Base-by-base conservation (phyloP, 1,140 invertebrate species). In the Trigoniulus corallinus region DNA sequence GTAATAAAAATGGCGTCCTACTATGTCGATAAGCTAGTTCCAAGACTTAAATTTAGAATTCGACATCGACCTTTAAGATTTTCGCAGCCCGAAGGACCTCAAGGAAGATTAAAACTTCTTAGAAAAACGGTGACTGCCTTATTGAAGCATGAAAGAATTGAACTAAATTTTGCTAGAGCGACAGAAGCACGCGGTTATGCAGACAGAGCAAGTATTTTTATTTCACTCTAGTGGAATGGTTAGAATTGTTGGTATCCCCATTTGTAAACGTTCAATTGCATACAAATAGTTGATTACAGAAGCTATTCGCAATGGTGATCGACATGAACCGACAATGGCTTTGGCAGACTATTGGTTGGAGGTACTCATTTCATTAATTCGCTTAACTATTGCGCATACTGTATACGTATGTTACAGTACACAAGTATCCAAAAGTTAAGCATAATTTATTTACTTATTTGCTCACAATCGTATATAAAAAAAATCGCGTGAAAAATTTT, bases 141-240 rank as follows among this genome's bases (percentile, higher is more conserved):
- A 45, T 67, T 93, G 3, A 88, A 89, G 67, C 79, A 87, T 69
- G 89, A 94, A 72, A 72, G 89, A 59, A 75, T 95, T 59, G 88
- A 94, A 70, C 56, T 88, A 3, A 78, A 80, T 63, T 81, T 75
- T 58, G 70, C 72, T 21, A 67, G 79, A 57, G 84, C 75, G 0
- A 81, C 89, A 63, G 89, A 94, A 72, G 76, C 83, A 20, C 74
- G 88, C 62, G 84, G 84, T 59, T 95, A 94, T 71, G 79, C 79
- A 0, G 89, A 94, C 71, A 70, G 81, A 53, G 68, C 69, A 57
- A 53, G 55, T 46, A 24, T 13, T 23, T 34, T 20, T 3, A 24
- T 40, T 53, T 7, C 12, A 44, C 12, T 39, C 18, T 13, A 18
- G 18, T 39, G 18, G 18, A 39, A 39, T 39, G 12, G 37, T 7